Conservation (phyloP, 1,140 invertebrate species). For the Octopus bimaculoides region DNA sequence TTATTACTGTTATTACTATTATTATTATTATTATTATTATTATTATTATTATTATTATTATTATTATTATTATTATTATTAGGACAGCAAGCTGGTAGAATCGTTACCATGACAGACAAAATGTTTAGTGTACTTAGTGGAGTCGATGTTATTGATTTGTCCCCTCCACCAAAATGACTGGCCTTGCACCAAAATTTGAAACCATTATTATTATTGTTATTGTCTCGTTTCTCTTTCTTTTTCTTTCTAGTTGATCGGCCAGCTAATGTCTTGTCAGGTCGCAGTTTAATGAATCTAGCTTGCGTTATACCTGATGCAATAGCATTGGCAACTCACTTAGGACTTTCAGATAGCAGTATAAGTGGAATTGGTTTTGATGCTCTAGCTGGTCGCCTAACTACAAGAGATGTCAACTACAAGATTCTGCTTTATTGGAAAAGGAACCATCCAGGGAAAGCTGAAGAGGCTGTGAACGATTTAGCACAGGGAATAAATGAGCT, state of each 20-base stretch:
- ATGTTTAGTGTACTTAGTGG: neutral
- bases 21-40: too few species aligned
- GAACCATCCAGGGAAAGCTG: constrained; percentile 41
- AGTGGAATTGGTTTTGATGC: constrained; percentile 56
- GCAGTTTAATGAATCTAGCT: constrained; percentile 48
- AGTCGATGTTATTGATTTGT: neutral
- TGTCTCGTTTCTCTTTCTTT: neutral
- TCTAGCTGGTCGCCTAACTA: constrained; percentile 47
- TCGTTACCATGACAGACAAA: too few species aligned
- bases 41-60: too few species aligned
- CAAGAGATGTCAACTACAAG: constrained; percentile 54
- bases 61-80: too few species aligned
- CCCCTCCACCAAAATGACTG: neutral
- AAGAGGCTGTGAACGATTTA: constrained; percentile 40
- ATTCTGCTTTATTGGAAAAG: constrained; percentile 55
- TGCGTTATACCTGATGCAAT: constrained; percentile 48
- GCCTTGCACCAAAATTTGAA: neutral
- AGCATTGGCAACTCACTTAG: constrained; percentile 52
- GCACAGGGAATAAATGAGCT: constrained; percentile 42
- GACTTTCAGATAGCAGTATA: constrained; percentile 53
- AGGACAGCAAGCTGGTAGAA: neutral
- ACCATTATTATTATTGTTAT: neutral
- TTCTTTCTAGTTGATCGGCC: constrained; percentile 50
- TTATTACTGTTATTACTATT: too few species aligned
- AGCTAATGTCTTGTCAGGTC: constrained; percentile 46